Evolutionary conservation across 2,113 vertebrate species (phyloP), one percentile per base, ranked within the genome.

Genomic region (Donacobius atricapilla): DNA sequence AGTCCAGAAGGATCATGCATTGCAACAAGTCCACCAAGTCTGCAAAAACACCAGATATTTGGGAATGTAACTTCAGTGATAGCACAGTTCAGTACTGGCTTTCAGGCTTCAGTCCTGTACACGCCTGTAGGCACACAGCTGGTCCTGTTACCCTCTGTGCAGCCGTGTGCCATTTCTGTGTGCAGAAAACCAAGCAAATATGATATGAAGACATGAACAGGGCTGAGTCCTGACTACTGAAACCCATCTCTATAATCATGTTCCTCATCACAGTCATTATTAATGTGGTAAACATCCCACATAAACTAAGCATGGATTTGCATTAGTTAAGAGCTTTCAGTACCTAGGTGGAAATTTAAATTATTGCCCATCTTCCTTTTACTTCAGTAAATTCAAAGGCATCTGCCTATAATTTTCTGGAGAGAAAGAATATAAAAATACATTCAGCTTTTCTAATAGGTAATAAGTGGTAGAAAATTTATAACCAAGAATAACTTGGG

Each of bases 91-190:
- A 8, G 50, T 69, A 17, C 10, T 35, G n/a, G 19, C 8, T 81
- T 39, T 77, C 50, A 56, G 16, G 13, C 24, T 22, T 17, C 18
- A 48, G 42, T 51, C 27, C 40, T 47, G 4, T 22, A 8, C 1
- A 31, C 1, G 50, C 20, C 19, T 48, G 7, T 33, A 39, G 16
- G 42, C 19, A 50, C 44, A 28, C 18, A 80, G 0, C 11, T 33
- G 39, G 4, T 54, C 14, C 66, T 15, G 9, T 35, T 30, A 6
- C 21, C 50, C 4, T 11, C 56, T 63, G 20, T 24, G 31, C 30
- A 44, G 19, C 25, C 35, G 27, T 0, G 0, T 35, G 24, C 51
- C 6, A 25, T 39, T 47, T 39, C 35, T 63, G 4, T 4, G 8
- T 19, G 21, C 33, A 83, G 39, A 39, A 64, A 33, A 68, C 22